These are phyloP conservation scores for Chiloscyllium punctatum DNA, from an alignment of 2,797 vertebrate genomes.

Conservation along the genomic window DNA sequence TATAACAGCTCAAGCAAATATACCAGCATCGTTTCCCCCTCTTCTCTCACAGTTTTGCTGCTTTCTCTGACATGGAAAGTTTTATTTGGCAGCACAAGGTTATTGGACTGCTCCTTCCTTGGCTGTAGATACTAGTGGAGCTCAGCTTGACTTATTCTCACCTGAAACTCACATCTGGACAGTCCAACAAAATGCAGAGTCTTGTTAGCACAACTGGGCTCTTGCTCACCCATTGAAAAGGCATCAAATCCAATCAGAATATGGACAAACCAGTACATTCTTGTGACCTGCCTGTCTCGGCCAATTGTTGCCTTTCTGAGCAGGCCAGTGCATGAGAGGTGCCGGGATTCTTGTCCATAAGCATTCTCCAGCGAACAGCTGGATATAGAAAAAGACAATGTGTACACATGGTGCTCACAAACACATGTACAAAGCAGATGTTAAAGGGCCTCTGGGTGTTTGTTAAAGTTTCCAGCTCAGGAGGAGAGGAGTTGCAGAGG, in stretches of 20 bases:
- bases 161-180: neutral
- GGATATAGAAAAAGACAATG: neutral
- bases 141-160: neutral
- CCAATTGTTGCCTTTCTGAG: neutral
- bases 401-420: neutral
- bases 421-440: neutral
- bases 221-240: too few species aligned
- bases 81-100: neutral
- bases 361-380: neutral
- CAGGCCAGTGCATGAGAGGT: neutral
- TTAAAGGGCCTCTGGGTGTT: neutral
- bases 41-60: neutral
- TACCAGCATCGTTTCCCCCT: neutral
- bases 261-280: neutral
- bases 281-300: neutral
- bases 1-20: too few species aligned
- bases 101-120: neutral
- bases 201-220: neutral
- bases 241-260: neutral
- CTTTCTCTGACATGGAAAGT: neutral
- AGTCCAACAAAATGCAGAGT: neutral
- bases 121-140: neutral
- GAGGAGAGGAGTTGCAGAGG: neutral
- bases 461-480: neutral
- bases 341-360: neutral